Conservation (phyloP, 1,140 invertebrate species). For the Ceratosolen fusciceps region DNA sequence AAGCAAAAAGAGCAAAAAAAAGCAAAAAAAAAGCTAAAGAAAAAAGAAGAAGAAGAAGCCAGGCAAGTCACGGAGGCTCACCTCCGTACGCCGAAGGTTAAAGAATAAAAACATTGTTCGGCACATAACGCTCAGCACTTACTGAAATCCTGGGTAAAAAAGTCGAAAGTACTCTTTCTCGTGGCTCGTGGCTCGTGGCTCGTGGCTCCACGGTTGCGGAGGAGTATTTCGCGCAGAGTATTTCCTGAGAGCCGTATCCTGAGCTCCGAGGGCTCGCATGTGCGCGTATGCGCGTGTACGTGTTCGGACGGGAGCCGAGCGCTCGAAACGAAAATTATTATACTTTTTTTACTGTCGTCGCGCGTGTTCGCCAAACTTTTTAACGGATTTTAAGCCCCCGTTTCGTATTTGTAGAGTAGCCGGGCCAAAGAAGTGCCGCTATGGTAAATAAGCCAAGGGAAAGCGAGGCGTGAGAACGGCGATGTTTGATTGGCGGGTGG, state of each 20-base stretch:
- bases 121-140: not conserved
- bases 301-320: not conserved
- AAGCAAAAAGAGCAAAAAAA: not conserved
- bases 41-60: not conserved
- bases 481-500: not conserved
- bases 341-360: not conserved
- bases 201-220: not conserved
- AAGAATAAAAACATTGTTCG: slow-evolving; percentile 18
- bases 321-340: slow-evolving; percentile 17
- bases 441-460: not conserved
- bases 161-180: not conserved
- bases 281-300: not conserved
- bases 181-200: too few species aligned
- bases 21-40: slow-evolving; percentile 13
- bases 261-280: not conserved
- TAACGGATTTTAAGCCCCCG: not conserved
- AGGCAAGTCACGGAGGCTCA: not conserved
- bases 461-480: too few species aligned
- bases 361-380: slow-evolving; percentile 2
- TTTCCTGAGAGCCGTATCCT: not conserved
- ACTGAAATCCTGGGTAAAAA: slow-evolving; percentile 16
- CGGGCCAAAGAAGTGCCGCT: not conserved
- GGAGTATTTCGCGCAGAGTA: not conserved
- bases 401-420: not conserved
- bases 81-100: not conserved